Conservation (phyloP, 2,888 invertebrate species). For the Amphipyra berbera region DNA sequence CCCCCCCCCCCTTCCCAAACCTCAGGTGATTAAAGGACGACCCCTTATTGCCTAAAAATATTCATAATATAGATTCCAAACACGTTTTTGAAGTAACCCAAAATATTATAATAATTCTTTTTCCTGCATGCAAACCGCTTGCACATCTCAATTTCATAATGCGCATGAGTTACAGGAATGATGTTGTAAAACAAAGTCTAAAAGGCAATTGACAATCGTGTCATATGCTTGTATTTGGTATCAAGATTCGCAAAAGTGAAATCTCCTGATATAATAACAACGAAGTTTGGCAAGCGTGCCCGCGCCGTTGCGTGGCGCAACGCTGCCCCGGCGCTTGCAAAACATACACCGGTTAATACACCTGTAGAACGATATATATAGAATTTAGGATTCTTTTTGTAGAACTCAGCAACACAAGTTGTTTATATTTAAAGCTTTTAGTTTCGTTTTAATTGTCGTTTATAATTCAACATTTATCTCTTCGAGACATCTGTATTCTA, state of each 20-base stretch:
- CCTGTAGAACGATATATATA: constrained; percentile 51
- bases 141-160: constrained; percentile 12
- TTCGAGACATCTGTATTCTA: no score
- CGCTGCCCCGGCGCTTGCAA: constrained; percentile 60
- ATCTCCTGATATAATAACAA: constrained; percentile 52
- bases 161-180: not conserved
- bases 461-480: no score
- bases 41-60: no score
- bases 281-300: constrained; percentile 65
- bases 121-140: not conserved
- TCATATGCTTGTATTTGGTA: constrained; percentile 34
- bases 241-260: constrained; percentile 58
- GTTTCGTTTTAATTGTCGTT: no score
- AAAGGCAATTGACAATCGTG: constrained; percentile 27
- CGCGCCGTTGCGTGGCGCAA: constrained; percentile 64
- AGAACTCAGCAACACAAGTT: not conserved
- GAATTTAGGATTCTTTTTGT: constrained; percentile 29
- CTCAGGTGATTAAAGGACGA: no score
- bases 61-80: not conserved
- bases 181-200: constrained; percentile 17
- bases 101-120: not conserved
- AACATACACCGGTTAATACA: constrained; percentile 52
- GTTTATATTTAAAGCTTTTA: not conserved
- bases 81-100: not conserved
- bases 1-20: no score